phyloP scores from a whole-genome alignment of 1,140 invertebrate genomes.

The Planococcus citri region DNA sequence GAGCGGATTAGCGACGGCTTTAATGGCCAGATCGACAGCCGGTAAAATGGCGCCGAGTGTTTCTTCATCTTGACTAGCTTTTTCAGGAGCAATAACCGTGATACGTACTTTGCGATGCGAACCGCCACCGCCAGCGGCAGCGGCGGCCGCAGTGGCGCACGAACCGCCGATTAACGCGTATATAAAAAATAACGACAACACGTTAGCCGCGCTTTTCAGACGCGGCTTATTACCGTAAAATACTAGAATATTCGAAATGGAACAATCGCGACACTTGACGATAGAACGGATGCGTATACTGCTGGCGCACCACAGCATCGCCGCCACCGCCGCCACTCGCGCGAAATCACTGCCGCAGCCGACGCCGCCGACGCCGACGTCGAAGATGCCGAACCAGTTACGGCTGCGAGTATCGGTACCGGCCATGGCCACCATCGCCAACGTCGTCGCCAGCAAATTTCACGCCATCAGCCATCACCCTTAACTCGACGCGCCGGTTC shows the following conservation, averaged over 20 bases:
- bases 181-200: background rate
- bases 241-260: background rate
- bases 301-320: no score
- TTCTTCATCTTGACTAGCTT: constrained; percentile 45
- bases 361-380: no score
- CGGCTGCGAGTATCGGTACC: no score
- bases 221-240: background rate
- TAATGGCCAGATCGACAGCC: constrained; percentile 57
- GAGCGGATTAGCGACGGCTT: constrained; percentile 40
- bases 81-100: constrained; percentile 47
- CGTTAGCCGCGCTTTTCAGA: background rate
- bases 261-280: background rate
- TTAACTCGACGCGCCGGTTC: no score
- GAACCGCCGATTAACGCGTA: constrained; percentile 11
- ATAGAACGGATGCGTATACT: no score
- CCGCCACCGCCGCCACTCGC: no score
- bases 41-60: constrained; percentile 55
- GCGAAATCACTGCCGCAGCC: no score
- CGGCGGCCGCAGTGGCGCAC: background rate
- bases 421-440: no score
- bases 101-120: constrained; percentile 23
- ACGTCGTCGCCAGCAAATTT: no score
- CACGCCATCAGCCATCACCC: no score
- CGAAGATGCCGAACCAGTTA: no score
- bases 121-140: background rate